Base-by-base conservation (phyloP, 2,113 vertebrate species). In the Diglossa brunneiventris region DNA sequence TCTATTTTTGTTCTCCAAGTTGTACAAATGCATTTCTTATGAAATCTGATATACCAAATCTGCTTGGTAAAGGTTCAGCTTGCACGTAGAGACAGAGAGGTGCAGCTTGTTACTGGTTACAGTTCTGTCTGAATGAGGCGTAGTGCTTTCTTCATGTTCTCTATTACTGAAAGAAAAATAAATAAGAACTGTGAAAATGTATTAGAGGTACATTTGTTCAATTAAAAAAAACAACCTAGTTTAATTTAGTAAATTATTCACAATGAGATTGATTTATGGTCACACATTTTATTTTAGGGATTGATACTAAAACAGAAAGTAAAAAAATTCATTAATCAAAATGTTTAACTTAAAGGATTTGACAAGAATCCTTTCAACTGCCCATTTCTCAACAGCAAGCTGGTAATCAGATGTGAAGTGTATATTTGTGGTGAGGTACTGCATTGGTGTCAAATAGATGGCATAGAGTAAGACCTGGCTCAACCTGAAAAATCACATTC, bases 131-230 rank as follows among this genome's bases (percentile, higher is more conserved):
- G 97, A 94, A 98, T 95, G 39, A 98, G 97, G 28, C 93, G 98
- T 47, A 98, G 73, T 66, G 98, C 98, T 96, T 97, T 98, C 96
- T 98, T 98, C 98, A 98, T 98, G 83, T 98, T 98, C 78, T 98
- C 96, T 97, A 97, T 97, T 88, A 98, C 98, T 98, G 96, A 70
- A 97, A 97, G 64, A 87, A 94, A 59, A 96, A 62, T 10, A 73
- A 93, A 62, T 6, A 77, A 61, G 7, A 89, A 56, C 16, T 41
- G 28, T 77, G 72, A 93, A 90, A 79, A 78, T 26, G 3, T 28
- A n/a, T 26, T 50, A 61, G 15, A 73, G 85, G 5, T 31, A 10
- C 9, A 58, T 63, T 63, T 70, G 6, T 58, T 52, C 3, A 39
- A 52, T 41, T n/a, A 18, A 69, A 82, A 74, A 39, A 10, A 2